Evolutionary conservation across 2,797 vertebrate species (phyloP), one percentile per base, ranked within the genome.

Genomic region (Cyclopterus lumpus): DNA sequence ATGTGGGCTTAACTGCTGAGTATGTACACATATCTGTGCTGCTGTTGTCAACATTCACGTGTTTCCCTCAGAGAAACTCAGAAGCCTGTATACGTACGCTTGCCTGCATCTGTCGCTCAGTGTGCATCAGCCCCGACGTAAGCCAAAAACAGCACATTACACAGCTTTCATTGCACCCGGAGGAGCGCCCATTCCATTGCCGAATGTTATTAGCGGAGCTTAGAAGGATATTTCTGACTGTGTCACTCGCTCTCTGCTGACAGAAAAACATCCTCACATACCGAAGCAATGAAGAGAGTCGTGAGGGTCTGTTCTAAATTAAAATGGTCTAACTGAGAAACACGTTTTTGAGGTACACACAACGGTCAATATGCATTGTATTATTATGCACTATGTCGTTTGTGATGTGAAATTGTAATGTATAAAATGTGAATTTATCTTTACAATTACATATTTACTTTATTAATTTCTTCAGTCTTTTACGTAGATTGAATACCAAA

Each of bases 81-180:
- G 51, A 69, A 51, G 70, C 59, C 58, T 55, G 71, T 61, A 65
- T 57, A 73, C 10, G 36, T 71, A 72, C 32, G 44, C 72, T 67
- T 36, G 64, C 60, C 75, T 75, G 80, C 71, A 82, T 89, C 77
- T 66, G 57, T 84, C 58, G 87, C 88, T 77, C 83, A 84, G 86
- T 73, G 26, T 81, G 81, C 26, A 72, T 82, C 79, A 14, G 74
- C 32, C 18, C 32, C 1, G 48, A 70, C 71, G 8, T 44, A 61
- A 75, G 86, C 87, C 86, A 87, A 89, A 88, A 89, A 81, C 67
- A 88, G 88, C 86, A 89, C 85, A 91, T 92, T 89, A 90, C 77
- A 80, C 75, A 59, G 77, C 67, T 75, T 83, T 86, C 83, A 89
- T 85, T 83, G 82, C 81, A 88, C 85, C 92, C 82, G 4, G 40